Base-by-base conservation (phyloP, 2,797 vertebrate genomes). In the Corythornis leucogaster region DNA sequence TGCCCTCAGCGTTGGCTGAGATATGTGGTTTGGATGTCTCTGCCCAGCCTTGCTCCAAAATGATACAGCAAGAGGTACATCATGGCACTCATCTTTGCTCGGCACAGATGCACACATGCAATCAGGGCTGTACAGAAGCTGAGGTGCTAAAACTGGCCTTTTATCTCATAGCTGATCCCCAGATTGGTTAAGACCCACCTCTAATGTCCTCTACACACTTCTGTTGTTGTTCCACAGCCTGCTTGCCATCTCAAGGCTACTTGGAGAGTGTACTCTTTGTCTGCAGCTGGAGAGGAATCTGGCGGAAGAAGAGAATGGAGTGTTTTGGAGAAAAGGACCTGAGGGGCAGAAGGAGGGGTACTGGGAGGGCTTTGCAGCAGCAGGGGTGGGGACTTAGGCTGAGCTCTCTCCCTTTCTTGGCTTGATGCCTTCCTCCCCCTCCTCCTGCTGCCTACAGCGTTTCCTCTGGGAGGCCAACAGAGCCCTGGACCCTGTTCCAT, bases 241-340 rank as follows among this genome's bases (percentile, higher is more conserved):
- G 9, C 8, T 69, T 3, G 3, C 13, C 0, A 0, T 31, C 59
- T 55, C 0, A 0, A 38, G 40, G 8, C 35, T 13, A 5, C 71
- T 86, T n/a, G 2, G 69, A 67, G 79, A 22, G 20, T 2, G 5
- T 50, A 31, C 31, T 33, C 25, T 85, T 80, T 3, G 4, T 16
- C 30, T 85, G 54, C 55, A 83, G 63, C 86, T 70, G 57, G 33
- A 63, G 42, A 20, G 64, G 51, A 88, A 86, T 22, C 10, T 16
- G 17, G 5, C 17, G n/a, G 31, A 42, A 40, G 31, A 22, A 15
- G 54, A 64, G 57, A 22, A 30, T 16, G 12, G n/a, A 50, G 9
- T 17, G 0, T 80, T 89, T 68, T 35, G 55, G 38, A n/a, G 58
- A 28, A 51, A 67, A 70, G 26, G n/a, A 43, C 6, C 15, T 9